Conservation (phyloP, 2,888 invertebrate genomes). For the Parthenolecanium corni region DNA sequence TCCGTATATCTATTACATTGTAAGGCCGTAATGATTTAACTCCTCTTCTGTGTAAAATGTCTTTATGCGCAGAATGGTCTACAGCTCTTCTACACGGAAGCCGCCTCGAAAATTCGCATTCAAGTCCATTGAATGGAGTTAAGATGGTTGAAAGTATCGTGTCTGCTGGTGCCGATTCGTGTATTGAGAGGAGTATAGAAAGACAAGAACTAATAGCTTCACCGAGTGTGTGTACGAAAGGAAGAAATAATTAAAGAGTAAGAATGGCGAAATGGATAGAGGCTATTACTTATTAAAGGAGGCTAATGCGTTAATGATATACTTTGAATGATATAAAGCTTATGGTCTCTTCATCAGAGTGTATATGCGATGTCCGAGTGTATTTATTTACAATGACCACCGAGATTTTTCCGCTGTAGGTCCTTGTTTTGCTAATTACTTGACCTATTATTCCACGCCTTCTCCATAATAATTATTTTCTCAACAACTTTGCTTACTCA, state of each 20-base stretch:
- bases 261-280: not conserved
- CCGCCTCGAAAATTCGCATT: no score
- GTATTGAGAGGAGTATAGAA: no score
- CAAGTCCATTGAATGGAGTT: no score
- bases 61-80: no score
- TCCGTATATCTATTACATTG: no score
- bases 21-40: no score
- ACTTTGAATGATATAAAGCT: conserved; percentile 3
- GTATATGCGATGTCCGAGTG: not conserved
- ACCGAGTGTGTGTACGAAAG: not conserved
- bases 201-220: no score
- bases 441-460: not conserved
- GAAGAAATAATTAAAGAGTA: conserved; percentile 9
- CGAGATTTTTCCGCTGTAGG: conserved; percentile 9
- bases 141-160: no score
- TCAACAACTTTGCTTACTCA: not conserved
- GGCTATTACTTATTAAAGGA: not conserved
- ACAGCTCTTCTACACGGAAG: no score
- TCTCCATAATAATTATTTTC: not conserved
- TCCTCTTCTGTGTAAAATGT: no score
- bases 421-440: conserved; percentile 9
- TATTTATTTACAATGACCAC: conserved; percentile 4
- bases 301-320: conserved; percentile 12
- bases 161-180: no score
- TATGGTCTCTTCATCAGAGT: not conserved